Evolutionary conservation across 2,113 vertebrate species (phyloP).

Genomic region (Phalacrocorax pelagicus): DNA sequence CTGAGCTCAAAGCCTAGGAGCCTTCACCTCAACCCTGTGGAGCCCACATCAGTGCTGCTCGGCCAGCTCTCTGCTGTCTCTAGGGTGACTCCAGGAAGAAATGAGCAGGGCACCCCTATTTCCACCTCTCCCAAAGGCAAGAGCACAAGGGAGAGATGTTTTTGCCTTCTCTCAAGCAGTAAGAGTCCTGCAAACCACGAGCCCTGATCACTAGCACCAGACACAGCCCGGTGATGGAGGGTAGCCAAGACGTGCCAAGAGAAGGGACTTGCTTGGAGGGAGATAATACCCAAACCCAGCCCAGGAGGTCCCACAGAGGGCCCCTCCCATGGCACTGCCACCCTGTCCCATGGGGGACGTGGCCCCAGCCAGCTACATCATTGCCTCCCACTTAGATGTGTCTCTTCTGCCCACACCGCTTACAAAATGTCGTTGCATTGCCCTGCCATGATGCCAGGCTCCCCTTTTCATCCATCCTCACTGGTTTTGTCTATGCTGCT

Average conservation of each 20-base stretch:
- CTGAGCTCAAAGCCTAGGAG: neutral
- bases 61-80: neutral
- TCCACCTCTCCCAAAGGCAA: neutral
- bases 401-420: neutral
- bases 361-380: neutral
- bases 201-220: neutral
- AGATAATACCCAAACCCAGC: neutral
- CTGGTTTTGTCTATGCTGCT: neutral
- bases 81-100: neutral
- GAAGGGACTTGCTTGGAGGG: neutral
- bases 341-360: neutral
- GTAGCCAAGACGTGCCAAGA: accelerated
- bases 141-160: neutral
- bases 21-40: neutral
- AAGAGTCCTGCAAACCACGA: neutral
- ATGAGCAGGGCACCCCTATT: neutral
- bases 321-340: neutral
- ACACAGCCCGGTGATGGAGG: neutral
- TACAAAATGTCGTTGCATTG: accelerated
- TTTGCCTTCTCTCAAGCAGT: neutral
- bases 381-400: neutral
- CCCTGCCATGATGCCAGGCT: neutral
- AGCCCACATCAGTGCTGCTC: neutral
- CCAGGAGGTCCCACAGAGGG: neutral
- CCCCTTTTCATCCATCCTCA: neutral